These are phyloP conservation scores for Noctilio leporinus DNA, from an alignment of 2,113 vertebrate species.

Conservation along the genomic window DNA sequence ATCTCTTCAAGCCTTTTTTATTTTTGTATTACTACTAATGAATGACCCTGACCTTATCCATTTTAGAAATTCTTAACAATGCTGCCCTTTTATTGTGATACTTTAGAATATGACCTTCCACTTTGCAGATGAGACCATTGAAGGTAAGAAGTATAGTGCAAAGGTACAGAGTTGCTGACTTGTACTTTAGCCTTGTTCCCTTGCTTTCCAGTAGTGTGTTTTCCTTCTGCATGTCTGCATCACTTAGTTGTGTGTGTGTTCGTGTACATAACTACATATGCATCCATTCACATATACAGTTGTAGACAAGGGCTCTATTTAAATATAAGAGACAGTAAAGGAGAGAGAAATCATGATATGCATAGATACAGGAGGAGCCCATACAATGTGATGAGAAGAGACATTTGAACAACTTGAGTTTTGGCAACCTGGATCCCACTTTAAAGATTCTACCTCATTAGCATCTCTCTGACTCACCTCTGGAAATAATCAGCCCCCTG, in stretches of 20 bases:
- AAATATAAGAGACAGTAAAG: not conserved
- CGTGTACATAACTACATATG: too few relatives aligned
- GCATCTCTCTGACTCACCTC: not conserved
- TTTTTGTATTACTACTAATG: not conserved
- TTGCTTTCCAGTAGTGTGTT: not conserved
- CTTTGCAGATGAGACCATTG: not conserved
- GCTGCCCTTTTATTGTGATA: not conserved
- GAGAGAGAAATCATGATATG: not conserved
- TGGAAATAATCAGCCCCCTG: not conserved
- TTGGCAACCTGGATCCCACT: not conserved
- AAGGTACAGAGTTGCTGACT: too few relatives aligned
- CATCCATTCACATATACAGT: not conserved
- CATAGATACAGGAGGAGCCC: too few relatives aligned
- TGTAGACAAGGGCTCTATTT: not conserved
- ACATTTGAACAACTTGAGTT: not conserved
- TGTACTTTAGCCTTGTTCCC: not conserved
- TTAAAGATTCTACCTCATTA: not conserved
- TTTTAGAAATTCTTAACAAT: not conserved
- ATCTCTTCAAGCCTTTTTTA: not conserved
- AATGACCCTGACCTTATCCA: not conserved
- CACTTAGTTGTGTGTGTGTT: not conserved
- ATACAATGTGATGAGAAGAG: not conserved
- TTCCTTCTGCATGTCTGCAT: not conserved
- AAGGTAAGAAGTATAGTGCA: not conserved
- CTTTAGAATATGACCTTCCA: not conserved